Conservation (phyloP, 2,888 invertebrate genomes). For the Drosophila fungiperda region DNA sequence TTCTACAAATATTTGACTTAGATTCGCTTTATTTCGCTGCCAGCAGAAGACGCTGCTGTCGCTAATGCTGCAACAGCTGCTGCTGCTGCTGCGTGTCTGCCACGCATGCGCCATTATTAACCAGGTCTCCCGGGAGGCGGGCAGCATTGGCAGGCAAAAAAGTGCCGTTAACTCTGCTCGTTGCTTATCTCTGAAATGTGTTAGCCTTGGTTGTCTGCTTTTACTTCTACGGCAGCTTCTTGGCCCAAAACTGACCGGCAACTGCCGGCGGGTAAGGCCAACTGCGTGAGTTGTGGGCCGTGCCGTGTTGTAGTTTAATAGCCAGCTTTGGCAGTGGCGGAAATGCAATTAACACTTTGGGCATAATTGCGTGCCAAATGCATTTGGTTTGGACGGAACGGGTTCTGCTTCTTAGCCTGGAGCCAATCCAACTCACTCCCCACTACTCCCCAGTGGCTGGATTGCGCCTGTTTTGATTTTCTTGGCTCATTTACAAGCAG, state of each 20-base stretch:
- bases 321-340: constrained; percentile 52
- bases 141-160: constrained; percentile 17
- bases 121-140: constrained; percentile 24
- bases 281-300: constrained; percentile 78
- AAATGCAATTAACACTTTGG: constrained; percentile 81
- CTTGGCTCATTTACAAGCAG: constrained; percentile 68
- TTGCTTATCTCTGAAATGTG: constrained; percentile 65
- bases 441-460: neutral
- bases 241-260: constrained; percentile 24
- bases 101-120: constrained; percentile 74
- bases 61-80: constrained; percentile 21
- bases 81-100: constrained; percentile 58
- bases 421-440: neutral
- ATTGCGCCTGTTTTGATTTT: constrained; percentile 68
- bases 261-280: constrained; percentile 58
- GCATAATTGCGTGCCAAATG: constrained; percentile 80
- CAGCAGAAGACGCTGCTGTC: constrained; percentile 22
- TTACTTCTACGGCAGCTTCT: constrained; percentile 41
- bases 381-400: constrained; percentile 59
- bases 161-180: constrained; percentile 61
- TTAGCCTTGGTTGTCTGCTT: constrained; percentile 45
- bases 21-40: constrained; percentile 55
- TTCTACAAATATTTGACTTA: constrained; percentile 78
- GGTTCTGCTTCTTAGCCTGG: constrained; percentile 21
- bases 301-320: constrained; percentile 54